Conservation (phyloP, 92 coral and sea anemone genomes). For the Phenganax marumi region DNA sequence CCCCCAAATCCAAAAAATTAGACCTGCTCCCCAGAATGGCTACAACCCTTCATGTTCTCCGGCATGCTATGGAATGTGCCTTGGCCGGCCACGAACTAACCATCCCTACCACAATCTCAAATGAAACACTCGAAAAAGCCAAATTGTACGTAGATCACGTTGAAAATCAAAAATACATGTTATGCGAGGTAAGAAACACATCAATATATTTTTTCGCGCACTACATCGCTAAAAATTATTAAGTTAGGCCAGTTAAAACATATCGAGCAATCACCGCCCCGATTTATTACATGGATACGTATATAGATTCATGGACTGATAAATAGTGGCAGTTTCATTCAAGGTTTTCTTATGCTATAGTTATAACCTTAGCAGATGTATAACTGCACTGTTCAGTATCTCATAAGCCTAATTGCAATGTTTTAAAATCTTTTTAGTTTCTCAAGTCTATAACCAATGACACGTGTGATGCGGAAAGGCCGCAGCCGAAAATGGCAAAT, state of each 20-base stretch:
- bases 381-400: too few species aligned
- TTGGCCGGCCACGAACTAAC: conserved; percentile 38
- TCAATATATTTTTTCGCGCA: too few species aligned
- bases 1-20: conserved; percentile 61
- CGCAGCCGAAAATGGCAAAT: not conserved
- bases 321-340: too few species aligned
- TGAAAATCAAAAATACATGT: conserved; percentile 59
- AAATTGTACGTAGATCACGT: conserved; percentile 44
- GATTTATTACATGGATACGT: not conserved
- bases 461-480: conserved; percentile 18
- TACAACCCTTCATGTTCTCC: conserved; percentile 47
- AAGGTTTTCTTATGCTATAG: too few species aligned
- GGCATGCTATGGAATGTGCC: conserved; percentile 51
- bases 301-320: not conserved
- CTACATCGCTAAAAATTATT: not conserved
- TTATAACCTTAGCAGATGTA: too few species aligned
- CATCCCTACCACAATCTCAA: conserved; percentile 34
- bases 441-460: conserved; percentile 19
- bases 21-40: conserved; percentile 55
- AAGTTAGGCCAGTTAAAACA: not conserved
- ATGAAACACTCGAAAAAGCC: conserved; percentile 46
- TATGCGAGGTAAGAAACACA: conserved; percentile 37
- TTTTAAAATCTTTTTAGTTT: conserved; percentile 10
- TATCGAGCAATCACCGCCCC: not conserved
- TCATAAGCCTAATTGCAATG: not conserved